Evolutionary conservation across 2,113 vertebrate species (phyloP).

Genomic region (Conger conger): DNA sequence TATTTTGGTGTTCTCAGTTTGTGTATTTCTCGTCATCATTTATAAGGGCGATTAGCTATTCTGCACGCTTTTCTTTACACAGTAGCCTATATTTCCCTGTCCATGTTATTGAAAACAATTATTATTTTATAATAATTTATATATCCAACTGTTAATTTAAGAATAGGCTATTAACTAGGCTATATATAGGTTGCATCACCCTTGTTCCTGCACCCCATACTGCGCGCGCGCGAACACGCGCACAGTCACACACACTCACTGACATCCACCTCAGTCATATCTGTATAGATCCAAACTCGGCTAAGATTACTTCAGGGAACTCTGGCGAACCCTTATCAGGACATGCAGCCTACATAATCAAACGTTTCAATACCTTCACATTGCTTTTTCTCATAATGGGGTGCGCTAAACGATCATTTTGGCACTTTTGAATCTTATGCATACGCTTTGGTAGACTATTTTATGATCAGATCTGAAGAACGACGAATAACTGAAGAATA

Average conservation of each 20-base stretch:
- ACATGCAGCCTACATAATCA: not conserved
- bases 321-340: not conserved
- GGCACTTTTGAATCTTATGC: not conserved
- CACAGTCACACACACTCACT: not conserved
- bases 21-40: not conserved
- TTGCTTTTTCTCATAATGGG: not conserved
- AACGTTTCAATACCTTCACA: slow-evolving; percentile 1
- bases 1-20: not conserved
- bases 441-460: not conserved
- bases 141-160: not conserved
- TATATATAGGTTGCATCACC: not conserved
- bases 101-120: slow-evolving; percentile 69
- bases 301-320: slow-evolving; percentile 10
- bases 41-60: not conserved
- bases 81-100: slow-evolving; percentile 54
- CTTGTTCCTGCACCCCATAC: not conserved
- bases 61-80: not conserved
- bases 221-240: not conserved
- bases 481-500: not conserved
- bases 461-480: not conserved
- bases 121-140: not conserved
- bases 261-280: not conserved
- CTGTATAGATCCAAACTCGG: not conserved
- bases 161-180: not conserved
- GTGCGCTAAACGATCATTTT: not conserved